A percentile compares a stretch with the other conserved stretches of the same genome.
Evolutionary conservation across 2,888 invertebrate species (phyloP).

Genomic region (Hypena proboscidalis): DNA sequence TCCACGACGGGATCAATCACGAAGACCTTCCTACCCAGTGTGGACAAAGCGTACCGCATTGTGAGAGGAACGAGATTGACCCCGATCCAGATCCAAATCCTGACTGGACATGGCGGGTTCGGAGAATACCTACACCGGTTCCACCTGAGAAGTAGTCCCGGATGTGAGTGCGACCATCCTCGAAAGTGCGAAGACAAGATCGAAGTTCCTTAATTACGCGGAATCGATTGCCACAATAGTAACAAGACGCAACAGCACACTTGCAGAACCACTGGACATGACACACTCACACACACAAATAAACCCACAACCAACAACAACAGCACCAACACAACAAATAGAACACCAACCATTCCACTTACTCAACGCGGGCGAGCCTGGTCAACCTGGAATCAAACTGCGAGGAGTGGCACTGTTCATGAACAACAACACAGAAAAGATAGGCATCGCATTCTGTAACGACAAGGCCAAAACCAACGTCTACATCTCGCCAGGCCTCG

Average conservation of each 20-base stretch:
- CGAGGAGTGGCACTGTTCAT: slow-evolving; percentile 6
- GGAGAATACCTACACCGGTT: slow-evolving; percentile 9
- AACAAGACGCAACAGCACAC: slow-evolving; percentile 5
- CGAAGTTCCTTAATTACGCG: too few species aligned
- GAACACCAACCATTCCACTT: background rate
- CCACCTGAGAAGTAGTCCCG: slow-evolving; percentile 4
- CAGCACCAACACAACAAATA: background rate
- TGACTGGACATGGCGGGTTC: slow-evolving; percentile 16
- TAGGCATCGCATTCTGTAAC: slow-evolving; percentile 6
- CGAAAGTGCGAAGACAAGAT: too few species aligned
- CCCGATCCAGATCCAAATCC: slow-evolving; percentile 1
- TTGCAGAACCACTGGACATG: slow-evolving; percentile 6
- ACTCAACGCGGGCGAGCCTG: background rate
- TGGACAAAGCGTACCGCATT: slow-evolving; percentile 1
- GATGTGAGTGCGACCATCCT: slow-evolving; percentile 19
- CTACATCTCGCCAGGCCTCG: background rate
- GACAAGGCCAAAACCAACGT: background rate
- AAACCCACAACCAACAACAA: slow-evolving; percentile 2
- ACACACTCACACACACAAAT: background rate
- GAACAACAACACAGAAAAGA: background rate
- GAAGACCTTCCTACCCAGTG: slow-evolving; percentile 5
- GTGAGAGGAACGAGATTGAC: background rate
- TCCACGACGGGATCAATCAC: slow-evolving; percentile 9
- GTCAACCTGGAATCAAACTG: background rate
- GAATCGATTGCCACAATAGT: too few species aligned